A percentile compares a stretch with the other conserved stretches of the same genome.
Conservation (phyloP, 2,888 invertebrate species). For the Sphinx pinastri region DNA sequence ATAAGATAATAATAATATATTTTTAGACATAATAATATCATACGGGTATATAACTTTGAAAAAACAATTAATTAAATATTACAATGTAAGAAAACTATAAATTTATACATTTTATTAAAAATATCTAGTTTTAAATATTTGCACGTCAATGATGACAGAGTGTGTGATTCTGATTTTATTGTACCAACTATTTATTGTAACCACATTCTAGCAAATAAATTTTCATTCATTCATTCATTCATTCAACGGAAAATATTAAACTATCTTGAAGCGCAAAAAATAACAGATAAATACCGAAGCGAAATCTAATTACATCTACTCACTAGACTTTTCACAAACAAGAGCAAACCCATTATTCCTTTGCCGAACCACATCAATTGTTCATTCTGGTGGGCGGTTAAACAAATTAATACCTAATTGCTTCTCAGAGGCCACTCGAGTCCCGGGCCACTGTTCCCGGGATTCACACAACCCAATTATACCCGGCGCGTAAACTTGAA, state of each 20-base stretch:
- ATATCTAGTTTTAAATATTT: no score
- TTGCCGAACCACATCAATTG: slow-evolving; percentile 28
- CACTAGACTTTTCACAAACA: neutral
- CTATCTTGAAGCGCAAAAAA: neutral
- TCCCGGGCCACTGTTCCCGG: slow-evolving; percentile 13
- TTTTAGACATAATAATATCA: no score
- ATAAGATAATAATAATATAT: no score
- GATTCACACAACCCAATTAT: slow-evolving; percentile 29
- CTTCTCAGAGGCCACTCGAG: slow-evolving; percentile 27
- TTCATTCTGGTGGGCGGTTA: slow-evolving; percentile 23
- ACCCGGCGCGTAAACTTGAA: slow-evolving; percentile 27
- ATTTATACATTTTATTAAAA: no score
- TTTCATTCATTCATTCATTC: no score
- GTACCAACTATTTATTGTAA: no score
- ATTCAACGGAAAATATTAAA: neutral
- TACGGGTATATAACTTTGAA: no score
- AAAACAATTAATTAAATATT: no score
- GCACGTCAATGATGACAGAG: no score
- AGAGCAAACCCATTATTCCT: slow-evolving; percentile 22
- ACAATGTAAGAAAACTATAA: no score
- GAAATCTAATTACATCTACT: neutral
- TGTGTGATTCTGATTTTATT: no score
- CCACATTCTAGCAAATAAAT: no score
- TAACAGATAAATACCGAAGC: neutral
- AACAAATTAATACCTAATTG: slow-evolving; percentile 31